Evolutionary conservation across 1,140 invertebrate species (phyloP), one percentile per base, ranked within the genome.

Genomic region (Bombus superbus): DNA sequence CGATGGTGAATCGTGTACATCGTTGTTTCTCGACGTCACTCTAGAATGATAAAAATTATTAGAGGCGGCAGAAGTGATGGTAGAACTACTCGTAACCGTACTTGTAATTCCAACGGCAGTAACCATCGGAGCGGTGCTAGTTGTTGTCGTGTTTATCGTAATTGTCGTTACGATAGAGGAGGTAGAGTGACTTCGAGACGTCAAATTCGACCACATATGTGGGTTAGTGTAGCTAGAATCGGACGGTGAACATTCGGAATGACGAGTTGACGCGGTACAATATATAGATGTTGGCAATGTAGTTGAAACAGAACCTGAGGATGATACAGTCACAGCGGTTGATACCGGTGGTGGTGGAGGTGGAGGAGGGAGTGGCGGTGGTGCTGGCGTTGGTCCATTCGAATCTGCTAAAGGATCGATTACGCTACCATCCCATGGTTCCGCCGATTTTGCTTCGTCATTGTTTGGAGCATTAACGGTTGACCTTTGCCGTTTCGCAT

Each of bases 401-500:
- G 86, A 35, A 82, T 93, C 89, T 32, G 88, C 88, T 38, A 92
- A 78, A 13, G 92, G 87, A 64, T 90, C 91, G 42, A 83, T 81
- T 9, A 84, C 74, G 1, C 81, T 66, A 79, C 91, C 91, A 44
- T 94, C 93, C 94, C 94, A 94, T 10, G 91, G 90, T 64, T 94
- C 94, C 10, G 91, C 40, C 9, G 93, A 92, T 81, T 94, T 94
- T 3, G 90, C 88, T 64, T 94, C 93, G 8, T 94, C 94, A 40
- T 92, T 93, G 77, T 92, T 94, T 64, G 90, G 89, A 28, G 92
- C 84, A 84, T 89, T 93, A 59, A 89, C 85, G 80, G 85, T 93
- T 22, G 94, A 90, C 79, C 95, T 94, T 83, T 96, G 95, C 28
- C 96, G 93, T 92, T 97, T 97, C 0, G 95, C 95, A 85, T 97